A percentile compares a stretch with the other conserved stretches of the same genome.
These are phyloP conservation scores for Sula dactylatra DNA, from an alignment of 2,113 vertebrate species.

Conservation along the genomic window DNA sequence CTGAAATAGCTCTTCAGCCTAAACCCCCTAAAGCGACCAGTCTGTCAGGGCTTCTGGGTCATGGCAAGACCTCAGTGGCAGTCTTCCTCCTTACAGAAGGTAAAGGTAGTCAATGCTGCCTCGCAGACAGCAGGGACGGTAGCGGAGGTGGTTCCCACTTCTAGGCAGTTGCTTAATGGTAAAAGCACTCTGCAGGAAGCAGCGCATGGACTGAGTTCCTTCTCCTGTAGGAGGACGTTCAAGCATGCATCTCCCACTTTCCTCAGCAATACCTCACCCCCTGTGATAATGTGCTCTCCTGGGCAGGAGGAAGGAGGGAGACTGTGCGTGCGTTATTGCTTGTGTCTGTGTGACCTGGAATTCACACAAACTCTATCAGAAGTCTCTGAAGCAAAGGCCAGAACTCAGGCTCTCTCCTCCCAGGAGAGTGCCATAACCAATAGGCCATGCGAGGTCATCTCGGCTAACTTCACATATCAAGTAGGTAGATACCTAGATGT, in stretches of 20 bases:
- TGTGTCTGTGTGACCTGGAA: not conserved
- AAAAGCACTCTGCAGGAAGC: not conserved
- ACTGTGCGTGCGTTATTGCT: not conserved
- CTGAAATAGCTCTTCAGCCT: not conserved
- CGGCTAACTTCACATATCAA: not conserved
- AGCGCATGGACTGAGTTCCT: accelerated
- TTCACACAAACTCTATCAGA: not conserved
- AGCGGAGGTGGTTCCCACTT: not conserved
- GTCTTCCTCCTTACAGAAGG: not conserved
- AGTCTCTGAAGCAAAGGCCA: not conserved
- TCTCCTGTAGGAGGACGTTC: not conserved
- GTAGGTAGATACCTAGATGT: not conserved
- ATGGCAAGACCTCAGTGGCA: not conserved
- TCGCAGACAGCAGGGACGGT: not conserved
- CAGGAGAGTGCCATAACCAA: not conserved
- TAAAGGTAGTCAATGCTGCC: accelerated
- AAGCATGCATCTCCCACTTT: not conserved
- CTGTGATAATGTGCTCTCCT: not conserved
- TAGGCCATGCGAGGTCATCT: not conserved
- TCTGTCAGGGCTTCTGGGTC: not conserved
- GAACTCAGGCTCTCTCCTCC: not conserved
- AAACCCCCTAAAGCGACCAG: not conserved
- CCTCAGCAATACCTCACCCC: not conserved
- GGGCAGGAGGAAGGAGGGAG: not conserved
- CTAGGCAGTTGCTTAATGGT: not conserved